Base-by-base conservation (phyloP, 2,113 vertebrate species). In the Nyctibius bracteatus region DNA sequence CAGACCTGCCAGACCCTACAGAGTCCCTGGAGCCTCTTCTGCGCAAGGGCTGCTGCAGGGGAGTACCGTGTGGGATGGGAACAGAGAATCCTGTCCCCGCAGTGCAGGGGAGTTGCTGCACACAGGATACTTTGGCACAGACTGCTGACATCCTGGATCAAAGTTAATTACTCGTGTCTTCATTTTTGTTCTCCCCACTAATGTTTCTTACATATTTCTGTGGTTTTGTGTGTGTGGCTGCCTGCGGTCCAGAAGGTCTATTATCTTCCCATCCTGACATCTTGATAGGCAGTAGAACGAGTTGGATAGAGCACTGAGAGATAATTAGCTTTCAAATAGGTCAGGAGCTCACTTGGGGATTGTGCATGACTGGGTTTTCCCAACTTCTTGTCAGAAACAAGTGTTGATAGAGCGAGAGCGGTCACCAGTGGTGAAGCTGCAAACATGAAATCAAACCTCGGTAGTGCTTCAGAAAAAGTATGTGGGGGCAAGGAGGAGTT, bases 271-370 rank as follows among this genome's bases (percentile, higher is more conserved):
- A 22, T 81, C 39, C 23, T 81, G 80, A 72, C 68, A 81, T 37
- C 59, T 81, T 67, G 82, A 88, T 68, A 75, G 89, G 72, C 72
- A 91, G 90, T 25, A 68, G 82, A 74, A 81, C 0, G 1, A 88
- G 86, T 84, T 4, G 7, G 63, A 78, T 55, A 78, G 46, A 81
- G 65, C 67, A 65, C 39, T 67, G 61, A 65, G 67, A 87, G 63
- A 57, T 91, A 80, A 88, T 95, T 85, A 96, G 31, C 65, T 68
- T 81, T 93, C 90, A 93, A 21, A 94, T 52, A 88, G 88, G 72
- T 84, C 88, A 89, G 72, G 83, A 86, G 74, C 71, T 96, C 74
- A 33, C 54, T 28, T 70, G 57, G 73, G 67, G 57, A 65, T 91
- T 96, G 81, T 81, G 86, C 51, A 63, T 52, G 82, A 43, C 68